Conservation (phyloP, 2,797 vertebrate genomes). For the Acomys russatus region DNA sequence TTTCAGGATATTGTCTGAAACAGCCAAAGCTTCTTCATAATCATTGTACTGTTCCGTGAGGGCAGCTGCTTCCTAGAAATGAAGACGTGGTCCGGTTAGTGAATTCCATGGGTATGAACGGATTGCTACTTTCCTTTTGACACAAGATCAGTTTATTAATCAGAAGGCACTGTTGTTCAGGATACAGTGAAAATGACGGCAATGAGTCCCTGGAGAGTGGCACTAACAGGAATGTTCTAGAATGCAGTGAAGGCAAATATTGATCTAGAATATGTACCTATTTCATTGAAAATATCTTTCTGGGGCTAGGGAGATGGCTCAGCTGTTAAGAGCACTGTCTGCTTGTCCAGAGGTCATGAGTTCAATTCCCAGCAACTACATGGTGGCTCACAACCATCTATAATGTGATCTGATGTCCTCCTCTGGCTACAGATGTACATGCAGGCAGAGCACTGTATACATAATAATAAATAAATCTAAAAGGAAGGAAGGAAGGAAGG, state of each 20-base stretch:
- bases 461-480: too few species aligned
- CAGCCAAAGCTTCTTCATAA: background rate
- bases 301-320: too few species aligned
- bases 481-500: too few species aligned
- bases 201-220: background rate
- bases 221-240: slow-evolving; percentile 13
- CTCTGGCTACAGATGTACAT: too few species aligned
- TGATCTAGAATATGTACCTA: background rate
- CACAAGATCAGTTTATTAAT: slow-evolving; percentile 15
- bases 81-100: background rate
- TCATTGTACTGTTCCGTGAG: background rate
- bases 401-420: too few species aligned
- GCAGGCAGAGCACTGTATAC: too few species aligned
- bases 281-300: background rate
- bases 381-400: too few species aligned
- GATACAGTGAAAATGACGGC: background rate
- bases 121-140: background rate
- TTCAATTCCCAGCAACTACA: too few species aligned
- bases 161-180: background rate
- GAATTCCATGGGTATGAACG: background rate
- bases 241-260: background rate
- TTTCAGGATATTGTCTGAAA: background rate
- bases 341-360: too few species aligned
- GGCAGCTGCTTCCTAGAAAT: background rate
- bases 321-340: too few species aligned